A percentile compares a stretch with the other conserved stretches of the same genome.
Evolutionary conservation across 2,113 vertebrate genomes (phyloP).

Genomic region (Indicator maculatus): DNA sequence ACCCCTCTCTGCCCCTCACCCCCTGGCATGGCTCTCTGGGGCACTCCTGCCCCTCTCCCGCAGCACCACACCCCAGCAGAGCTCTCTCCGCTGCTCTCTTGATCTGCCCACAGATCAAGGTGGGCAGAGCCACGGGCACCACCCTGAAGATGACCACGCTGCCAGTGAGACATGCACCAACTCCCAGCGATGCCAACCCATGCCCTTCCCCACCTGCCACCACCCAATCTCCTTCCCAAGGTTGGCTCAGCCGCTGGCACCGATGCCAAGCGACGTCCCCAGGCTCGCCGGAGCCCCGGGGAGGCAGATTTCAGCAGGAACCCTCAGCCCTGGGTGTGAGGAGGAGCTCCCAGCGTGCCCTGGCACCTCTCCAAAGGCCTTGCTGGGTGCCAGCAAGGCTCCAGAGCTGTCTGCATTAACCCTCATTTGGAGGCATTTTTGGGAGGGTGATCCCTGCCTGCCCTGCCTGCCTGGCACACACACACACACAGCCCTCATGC

Average conservation of each 20-base stretch:
- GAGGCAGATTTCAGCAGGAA: not conserved
- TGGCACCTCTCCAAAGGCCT: not conserved
- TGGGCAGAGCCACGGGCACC: not conserved
- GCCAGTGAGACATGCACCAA: accelerated
- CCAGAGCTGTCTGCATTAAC: not conserved
- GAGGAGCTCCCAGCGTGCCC: not conserved
- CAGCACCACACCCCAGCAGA: accelerated
- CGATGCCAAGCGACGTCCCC: accelerated
- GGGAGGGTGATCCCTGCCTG: not conserved
- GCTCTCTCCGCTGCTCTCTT: accelerated
- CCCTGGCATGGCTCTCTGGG: no score
- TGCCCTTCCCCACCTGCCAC: not conserved
- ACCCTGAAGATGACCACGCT: not conserved
- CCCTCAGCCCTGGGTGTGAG: not conserved
- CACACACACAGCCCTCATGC: no score
- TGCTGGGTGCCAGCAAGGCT: not conserved
- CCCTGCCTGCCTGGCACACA: not conserved
- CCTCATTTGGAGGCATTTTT: not conserved
- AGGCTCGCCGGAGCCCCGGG: accelerated
- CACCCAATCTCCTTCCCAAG: not conserved
- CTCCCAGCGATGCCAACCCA: not conserved
- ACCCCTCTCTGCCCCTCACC: no score
- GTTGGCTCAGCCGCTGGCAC: not conserved
- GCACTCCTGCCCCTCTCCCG: not conserved
- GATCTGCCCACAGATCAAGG: accelerated